Evolutionary conservation across 2,113 vertebrate species (phyloP), one percentile per base, ranked within the genome.

Genomic region (Sylvia atricapilla): DNA sequence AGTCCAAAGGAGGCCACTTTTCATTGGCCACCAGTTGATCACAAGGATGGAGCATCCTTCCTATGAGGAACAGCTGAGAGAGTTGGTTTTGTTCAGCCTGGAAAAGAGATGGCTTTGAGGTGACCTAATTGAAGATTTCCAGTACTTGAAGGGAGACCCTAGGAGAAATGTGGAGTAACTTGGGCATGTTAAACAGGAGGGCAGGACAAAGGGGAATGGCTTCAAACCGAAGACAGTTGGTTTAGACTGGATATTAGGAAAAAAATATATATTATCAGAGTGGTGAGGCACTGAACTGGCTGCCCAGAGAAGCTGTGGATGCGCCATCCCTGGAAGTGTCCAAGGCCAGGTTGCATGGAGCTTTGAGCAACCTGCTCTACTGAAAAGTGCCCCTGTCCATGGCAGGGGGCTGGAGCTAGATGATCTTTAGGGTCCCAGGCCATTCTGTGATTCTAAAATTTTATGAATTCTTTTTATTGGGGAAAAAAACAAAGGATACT

Each of bases 41-140:
- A 25, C 8, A n/a, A 11, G 11, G 13, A 30, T 46, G 13, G 41
- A 53, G 3, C 20, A 53, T 1, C 3, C 47, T 6, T 41, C 16
- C 23, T 35, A 0, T 9, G 7, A 68, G 25, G 17, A 47, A 76
- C 27, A 8, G 20, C 16, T 76, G 33, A 47, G 7, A 47, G 11
- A 55, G 25, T 1, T 68, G 14, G 2, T 1, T 0, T 46, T 44
- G 5, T 30, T 52, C 16, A 12, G 19, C 39, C 47, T 55, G 21
- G 16, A n/a, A 31, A 75, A 62, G 30, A 35, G 24, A 60, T 12
- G 17, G 8, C 14, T 75, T 75, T 41, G 55, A 8, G 30, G 11
- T 27, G 11, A 49, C 15, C 21, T 35, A 27, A 13, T 35, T 55
- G 10, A 1, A 19, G 6, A 13, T 18, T 83, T 76, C 18, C 23